A percentile compares a stretch with the other conserved stretches of the same genome.
Evolutionary conservation across 2,113 vertebrate genomes (phyloP).

Genomic region (Indri indri): DNA sequence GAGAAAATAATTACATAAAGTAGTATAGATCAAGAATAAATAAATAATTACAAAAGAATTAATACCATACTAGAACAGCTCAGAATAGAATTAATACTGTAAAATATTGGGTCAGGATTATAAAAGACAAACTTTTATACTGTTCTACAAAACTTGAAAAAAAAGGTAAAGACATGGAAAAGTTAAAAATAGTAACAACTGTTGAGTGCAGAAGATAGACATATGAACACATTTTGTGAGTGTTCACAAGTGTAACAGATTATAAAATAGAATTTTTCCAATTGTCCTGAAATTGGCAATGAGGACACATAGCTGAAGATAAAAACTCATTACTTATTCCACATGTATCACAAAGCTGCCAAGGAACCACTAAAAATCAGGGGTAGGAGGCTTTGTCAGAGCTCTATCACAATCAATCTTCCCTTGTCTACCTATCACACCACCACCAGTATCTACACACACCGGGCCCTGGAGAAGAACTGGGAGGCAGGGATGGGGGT

Average conservation of each 20-base stretch:
- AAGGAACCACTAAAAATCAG: background rate
- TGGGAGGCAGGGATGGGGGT: rapidly evolving
- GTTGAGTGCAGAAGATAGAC: background rate
- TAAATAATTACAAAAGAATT: background rate
- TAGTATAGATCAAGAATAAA: background rate
- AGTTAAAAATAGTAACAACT: background rate
- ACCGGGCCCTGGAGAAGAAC: rapidly evolving
- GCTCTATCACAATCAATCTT: background rate
- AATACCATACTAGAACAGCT: background rate
- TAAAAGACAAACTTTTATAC: background rate
- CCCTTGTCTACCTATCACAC: background rate
- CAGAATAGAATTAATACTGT: background rate
- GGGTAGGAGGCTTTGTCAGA: too few relatives aligned
- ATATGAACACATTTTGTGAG: background rate
- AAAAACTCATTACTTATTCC: background rate
- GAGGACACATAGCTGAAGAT: background rate
- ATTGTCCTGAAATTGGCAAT: background rate
- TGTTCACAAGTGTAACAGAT: background rate
- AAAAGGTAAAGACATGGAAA: background rate
- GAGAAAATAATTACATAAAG: background rate
- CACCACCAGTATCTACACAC: too few relatives aligned
- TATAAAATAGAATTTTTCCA: background rate
- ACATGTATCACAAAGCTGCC: background rate
- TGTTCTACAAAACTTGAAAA: background rate
- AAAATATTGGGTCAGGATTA: background rate